A percentile compares a stretch with the other conserved stretches of the same genome.
phyloP scores from a whole-genome alignment of 37 sponge, comb jelly and placozoan genomes.

The Cladorhizidae sp. region DNA sequence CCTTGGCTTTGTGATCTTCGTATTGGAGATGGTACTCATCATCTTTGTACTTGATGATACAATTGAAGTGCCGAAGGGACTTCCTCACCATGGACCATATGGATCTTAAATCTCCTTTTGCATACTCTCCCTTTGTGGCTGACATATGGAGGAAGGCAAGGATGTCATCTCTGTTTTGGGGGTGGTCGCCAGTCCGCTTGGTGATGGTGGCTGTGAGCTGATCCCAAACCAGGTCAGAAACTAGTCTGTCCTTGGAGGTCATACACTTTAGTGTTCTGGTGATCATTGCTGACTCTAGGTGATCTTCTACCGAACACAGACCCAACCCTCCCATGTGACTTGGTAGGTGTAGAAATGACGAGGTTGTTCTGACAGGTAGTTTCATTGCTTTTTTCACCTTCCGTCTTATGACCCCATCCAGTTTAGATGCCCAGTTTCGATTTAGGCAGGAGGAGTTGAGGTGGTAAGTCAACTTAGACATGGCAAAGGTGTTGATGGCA shows the following conservation, averaged over 20 bases:
- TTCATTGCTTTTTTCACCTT: slow-evolving; percentile 1
- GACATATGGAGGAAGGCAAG: too few relatives aligned
- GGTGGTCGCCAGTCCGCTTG: background rate
- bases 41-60: background rate
- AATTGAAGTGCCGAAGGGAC: background rate
- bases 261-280: background rate
- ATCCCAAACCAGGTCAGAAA: background rate
- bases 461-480: slow-evolving; percentile 14
- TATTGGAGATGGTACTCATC: too few relatives aligned
- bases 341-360: background rate
- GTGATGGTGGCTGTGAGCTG: too few relatives aligned
- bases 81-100: slow-evolving; percentile 17
- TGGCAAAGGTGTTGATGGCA: slow-evolving; percentile 42
- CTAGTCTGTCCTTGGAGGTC: slow-evolving; percentile 1
- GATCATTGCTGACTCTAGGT: background rate
- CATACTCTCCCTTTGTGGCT: background rate
- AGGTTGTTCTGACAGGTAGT: background rate
- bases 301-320: slow-evolving; percentile 9
- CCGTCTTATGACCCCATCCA: slow-evolving; percentile 32
- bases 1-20: too few relatives aligned
- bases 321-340: slow-evolving; percentile 26
- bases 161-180: too few relatives aligned
- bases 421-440: background rate
- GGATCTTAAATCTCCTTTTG: background rate
- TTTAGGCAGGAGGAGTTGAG: slow-evolving; percentile 23